These are phyloP conservation scores for Mormyrus proboscirostris DNA, from an alignment of 2,797 vertebrate species.

Conservation along the genomic window DNA sequence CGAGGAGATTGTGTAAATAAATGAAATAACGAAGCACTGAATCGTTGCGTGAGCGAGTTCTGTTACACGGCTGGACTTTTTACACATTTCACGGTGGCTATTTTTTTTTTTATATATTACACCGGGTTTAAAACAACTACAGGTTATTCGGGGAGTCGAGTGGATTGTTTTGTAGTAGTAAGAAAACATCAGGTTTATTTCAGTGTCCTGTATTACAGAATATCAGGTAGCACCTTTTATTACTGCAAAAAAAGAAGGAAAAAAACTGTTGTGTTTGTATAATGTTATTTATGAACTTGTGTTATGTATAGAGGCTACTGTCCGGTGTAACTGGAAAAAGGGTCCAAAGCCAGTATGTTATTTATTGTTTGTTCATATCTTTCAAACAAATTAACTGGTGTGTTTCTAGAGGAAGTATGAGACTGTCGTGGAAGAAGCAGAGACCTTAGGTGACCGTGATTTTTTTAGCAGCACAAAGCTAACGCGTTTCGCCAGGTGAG, in stretches of 20 bases:
- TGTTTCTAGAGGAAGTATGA: background rate
- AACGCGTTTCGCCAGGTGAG: background rate
- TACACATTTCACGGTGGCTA: background rate
- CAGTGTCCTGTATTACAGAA: slow-evolving; percentile 13
- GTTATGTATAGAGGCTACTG: slow-evolving; percentile 28
- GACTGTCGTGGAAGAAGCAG: background rate
- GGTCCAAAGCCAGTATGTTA: slow-evolving; percentile 14
- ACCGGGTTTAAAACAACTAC: background rate
- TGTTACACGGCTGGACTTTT: background rate
- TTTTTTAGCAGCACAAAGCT: background rate
- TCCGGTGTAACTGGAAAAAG: slow-evolving; percentile 17
- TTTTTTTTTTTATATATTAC: background rate
- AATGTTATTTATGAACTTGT: slow-evolving; percentile 37
- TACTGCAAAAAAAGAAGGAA: slow-evolving; percentile 20
- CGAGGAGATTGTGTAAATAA: background rate
- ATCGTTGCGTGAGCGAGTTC: background rate
- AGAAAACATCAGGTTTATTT: slow-evolving; percentile 6
- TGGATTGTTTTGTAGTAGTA: background rate
- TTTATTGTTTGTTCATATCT: slow-evolving; percentile 3
- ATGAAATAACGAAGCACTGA: background rate
- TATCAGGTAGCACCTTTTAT: slow-evolving; percentile 15
- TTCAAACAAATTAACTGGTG: background rate
- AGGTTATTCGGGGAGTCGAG: background rate
- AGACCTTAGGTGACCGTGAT: background rate
- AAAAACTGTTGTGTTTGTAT: slow-evolving; percentile 26